phyloP scores from a whole-genome alignment of 2,113 vertebrate species.

The Sphaerodactylus townsendi region DNA sequence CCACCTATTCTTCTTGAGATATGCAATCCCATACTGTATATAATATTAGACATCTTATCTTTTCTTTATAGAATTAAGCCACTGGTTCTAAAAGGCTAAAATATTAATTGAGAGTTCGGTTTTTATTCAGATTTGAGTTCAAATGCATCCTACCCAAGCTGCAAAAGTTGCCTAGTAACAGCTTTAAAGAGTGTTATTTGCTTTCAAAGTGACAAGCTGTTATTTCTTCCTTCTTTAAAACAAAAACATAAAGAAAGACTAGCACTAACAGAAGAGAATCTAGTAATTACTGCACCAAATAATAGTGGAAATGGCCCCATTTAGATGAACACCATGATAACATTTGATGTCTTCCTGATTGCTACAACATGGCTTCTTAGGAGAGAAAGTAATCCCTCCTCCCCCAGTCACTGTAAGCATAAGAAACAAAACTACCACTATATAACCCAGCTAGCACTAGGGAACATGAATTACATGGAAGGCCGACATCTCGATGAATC shows the following conservation, averaged over 20 bases:
- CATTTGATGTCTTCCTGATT: slow-evolving; percentile 13
- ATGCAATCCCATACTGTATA: neutral
- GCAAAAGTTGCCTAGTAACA: slow-evolving; percentile 80
- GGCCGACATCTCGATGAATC: neutral
- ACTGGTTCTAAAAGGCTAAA: neutral
- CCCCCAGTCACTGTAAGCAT: slow-evolving; percentile 19
- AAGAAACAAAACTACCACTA: slow-evolving; percentile 33
- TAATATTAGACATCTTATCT: neutral
- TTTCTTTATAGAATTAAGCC: slow-evolving; percentile 21
- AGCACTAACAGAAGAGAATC: neutral
- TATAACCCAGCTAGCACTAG: slow-evolving; percentile 14
- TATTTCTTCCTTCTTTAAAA: slow-evolving; percentile 73
- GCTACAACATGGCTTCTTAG: slow-evolving; percentile 16
- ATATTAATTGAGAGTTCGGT: slow-evolving; percentile 48
- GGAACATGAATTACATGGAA: slow-evolving; percentile 46
- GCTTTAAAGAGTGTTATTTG: slow-evolving; percentile 75
- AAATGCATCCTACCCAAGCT: slow-evolving; percentile 72
- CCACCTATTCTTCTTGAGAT: neutral
- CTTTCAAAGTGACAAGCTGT: slow-evolving; percentile 70
- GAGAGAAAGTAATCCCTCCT: slow-evolving; percentile 13
- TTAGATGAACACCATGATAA: neutral
- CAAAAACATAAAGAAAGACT: slow-evolving; percentile 58
- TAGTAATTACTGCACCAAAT: slow-evolving; percentile 35
- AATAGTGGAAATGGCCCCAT: slow-evolving; percentile 36
- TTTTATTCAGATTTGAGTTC: slow-evolving; percentile 58